Percentiles rank a stretch among this genome's conserved stretches.
Conservation (phyloP, 1,140 invertebrate genomes). For the Drosophila persimilis region DNA sequence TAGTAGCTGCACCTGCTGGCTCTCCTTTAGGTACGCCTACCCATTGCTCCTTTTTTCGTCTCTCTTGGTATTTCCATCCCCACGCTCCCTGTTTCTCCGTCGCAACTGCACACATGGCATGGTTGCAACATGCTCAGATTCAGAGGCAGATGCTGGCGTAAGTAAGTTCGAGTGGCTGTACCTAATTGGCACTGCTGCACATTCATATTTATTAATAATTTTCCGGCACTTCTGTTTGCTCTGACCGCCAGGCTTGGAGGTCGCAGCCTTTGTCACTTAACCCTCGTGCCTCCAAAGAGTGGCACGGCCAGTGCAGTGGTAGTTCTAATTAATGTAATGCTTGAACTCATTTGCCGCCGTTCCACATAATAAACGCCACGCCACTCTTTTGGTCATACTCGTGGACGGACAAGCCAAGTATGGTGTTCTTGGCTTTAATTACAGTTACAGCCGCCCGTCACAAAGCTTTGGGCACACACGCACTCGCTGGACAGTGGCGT, state of each 20-base stretch:
- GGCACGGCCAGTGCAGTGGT: constrained; percentile 39
- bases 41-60: no score
- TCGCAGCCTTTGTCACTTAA: constrained; percentile 55
- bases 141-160: constrained; percentile 4
- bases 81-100: constrained; percentile 1
- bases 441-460: constrained; percentile 48
- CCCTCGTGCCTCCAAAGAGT: constrained; percentile 44
- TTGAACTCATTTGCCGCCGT: constrained; percentile 41
- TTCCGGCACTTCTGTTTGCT: constrained; percentile 40
- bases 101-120: constrained; percentile 47
- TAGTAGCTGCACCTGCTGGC: constrained; percentile 39
- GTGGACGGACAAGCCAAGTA: background rate
- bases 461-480: constrained; percentile 12
- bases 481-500: constrained; percentile 36
- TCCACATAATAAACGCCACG: constrained; percentile 14
- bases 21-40: background rate
- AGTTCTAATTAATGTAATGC: constrained; percentile 68
- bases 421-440: constrained; percentile 58
- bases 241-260: constrained; percentile 20
- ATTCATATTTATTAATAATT: constrained; percentile 64
- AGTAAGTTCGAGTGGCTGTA: constrained; percentile 29
- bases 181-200: constrained; percentile 60
- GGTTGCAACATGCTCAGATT: constrained; percentile 49
- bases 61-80: background rate
- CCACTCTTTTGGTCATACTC: constrained; percentile 16